A percentile compares a stretch with the other conserved stretches of the same genome.
These are phyloP conservation scores for Sitta carolinensis DNA, from an alignment of 2,797 vertebrate species.

Conservation along the genomic window DNA sequence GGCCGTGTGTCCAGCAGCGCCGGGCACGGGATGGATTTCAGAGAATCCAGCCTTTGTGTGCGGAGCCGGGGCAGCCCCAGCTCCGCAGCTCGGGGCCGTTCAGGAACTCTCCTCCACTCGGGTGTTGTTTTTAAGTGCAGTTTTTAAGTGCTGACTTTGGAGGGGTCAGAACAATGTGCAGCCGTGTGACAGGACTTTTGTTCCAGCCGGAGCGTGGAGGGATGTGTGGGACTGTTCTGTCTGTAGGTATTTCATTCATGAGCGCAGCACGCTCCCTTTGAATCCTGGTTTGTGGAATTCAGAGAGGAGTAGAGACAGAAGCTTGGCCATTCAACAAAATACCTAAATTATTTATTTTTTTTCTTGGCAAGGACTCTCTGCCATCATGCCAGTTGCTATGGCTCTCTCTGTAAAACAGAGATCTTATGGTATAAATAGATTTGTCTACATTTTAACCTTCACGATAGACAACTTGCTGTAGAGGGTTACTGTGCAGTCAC, in stretches of 20 bases:
- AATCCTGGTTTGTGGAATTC: background rate
- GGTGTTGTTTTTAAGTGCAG: background rate
- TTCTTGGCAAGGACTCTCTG: constrained; percentile 3
- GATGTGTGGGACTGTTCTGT: background rate
- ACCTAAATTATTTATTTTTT: background rate
- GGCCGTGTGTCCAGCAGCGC: background rate
- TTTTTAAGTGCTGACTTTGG: constrained; percentile 25
- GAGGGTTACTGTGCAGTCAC: background rate
- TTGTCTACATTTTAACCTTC: background rate
- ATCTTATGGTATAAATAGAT: background rate
- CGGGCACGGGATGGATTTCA: constrained; percentile 29
- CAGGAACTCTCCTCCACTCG: constrained; percentile 26
- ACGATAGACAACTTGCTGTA: background rate
- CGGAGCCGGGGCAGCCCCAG: background rate
- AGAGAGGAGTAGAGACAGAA: background rate
- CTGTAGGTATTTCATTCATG: constrained; percentile 42
- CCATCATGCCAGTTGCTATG: constrained; percentile 46
- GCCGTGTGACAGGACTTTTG: background rate
- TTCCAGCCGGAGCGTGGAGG: background rate
- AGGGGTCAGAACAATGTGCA: background rate
- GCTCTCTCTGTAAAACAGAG: constrained; percentile 38
- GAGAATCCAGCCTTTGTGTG: constrained; percentile 18
- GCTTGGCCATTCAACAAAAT: constrained; percentile 20
- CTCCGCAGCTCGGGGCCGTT: background rate
- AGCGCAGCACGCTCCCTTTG: background rate